Evolutionary conservation across 2,797 vertebrate genomes (phyloP).

Genomic region (Lagodon rhomboides): DNA sequence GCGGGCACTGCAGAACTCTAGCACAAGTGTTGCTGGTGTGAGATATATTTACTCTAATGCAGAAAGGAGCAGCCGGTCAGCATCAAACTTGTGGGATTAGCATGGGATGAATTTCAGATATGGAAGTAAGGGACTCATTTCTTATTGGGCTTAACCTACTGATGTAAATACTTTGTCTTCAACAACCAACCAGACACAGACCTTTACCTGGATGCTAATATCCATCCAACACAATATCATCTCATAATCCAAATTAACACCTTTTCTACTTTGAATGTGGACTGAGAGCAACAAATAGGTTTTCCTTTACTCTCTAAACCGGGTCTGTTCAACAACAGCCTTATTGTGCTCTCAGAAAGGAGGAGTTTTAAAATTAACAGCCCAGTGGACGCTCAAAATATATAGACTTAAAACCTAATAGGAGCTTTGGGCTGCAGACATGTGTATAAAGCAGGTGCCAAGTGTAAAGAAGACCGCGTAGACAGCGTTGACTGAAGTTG

Average conservation of each 20-base stretch:
- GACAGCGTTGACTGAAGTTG: neutral
- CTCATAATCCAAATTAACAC: neutral
- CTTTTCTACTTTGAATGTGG: neutral
- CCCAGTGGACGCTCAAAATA: neutral
- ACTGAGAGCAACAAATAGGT: neutral
- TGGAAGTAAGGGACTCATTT: slow-evolving; percentile 20
- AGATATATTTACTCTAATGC: slow-evolving; percentile 34
- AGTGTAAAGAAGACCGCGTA: neutral
- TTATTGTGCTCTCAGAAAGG: neutral
- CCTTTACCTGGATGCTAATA: neutral
- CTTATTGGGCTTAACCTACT: neutral
- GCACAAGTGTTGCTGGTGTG: slow-evolving; percentile 25
- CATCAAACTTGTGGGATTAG: slow-evolving; percentile 2
- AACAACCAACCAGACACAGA: neutral
- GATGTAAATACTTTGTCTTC: slow-evolving; percentile 20
- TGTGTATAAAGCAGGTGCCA: neutral
- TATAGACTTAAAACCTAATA: neutral
- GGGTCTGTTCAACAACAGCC: neutral
- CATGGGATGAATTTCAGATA: slow-evolving; percentile 20
- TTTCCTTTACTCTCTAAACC: neutral
- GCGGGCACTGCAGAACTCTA: neutral
- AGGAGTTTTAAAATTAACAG: neutral
- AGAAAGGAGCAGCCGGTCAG: slow-evolving; percentile 21
- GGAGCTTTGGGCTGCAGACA: neutral
- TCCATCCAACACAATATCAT: slow-evolving; percentile 7